These are phyloP conservation scores for Meganola albula DNA, from an alignment of 2,888 invertebrate species.

Conservation along the genomic window DNA sequence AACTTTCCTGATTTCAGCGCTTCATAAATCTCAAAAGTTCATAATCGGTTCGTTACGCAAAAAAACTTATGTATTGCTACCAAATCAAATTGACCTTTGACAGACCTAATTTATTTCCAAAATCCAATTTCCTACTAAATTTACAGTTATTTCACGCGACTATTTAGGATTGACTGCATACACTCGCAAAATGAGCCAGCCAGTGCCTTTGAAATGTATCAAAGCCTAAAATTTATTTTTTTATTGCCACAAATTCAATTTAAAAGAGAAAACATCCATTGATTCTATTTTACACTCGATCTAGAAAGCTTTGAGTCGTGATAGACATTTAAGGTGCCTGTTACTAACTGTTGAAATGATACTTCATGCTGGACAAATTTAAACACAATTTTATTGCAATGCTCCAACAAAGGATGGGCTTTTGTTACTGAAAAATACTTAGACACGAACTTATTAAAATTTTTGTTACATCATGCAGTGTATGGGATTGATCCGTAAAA, in stretches of 20 bases:
- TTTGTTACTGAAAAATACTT: conserved; percentile 15
- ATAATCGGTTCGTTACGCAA: conserved; percentile 1
- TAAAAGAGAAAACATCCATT: conserved; percentile 21
- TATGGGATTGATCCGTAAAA: too few species aligned
- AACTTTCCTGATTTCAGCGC: too few species aligned
- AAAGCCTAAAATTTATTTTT: conserved; percentile 26
- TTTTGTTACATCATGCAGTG: too few species aligned
- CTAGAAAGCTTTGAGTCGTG: conserved; percentile 24
- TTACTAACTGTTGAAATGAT: conserved; percentile 8
- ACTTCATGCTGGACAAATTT: conserved; percentile 8
- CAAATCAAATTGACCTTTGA: conserved; percentile 26
- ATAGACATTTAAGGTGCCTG: conserved; percentile 19
- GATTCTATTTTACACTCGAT: conserved; percentile 25
- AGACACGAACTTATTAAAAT: conserved; percentile 14
- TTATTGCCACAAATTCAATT: conserved; percentile 25
- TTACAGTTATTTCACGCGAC: conserved; percentile 17
- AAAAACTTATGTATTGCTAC: conserved; percentile 15
- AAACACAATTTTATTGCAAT: conserved; percentile 12
- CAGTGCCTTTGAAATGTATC: conserved; percentile 19
- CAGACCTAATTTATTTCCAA: conserved; percentile 12
- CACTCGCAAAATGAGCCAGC: conserved; percentile 6
- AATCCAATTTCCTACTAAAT: conserved; percentile 18
- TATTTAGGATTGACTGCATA: conserved; percentile 15
- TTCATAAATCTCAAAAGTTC: conserved; percentile 2
- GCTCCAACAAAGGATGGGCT: conserved; percentile 8